Conservation (phyloP, 2,797 vertebrate species). For the Tadarida brasiliensis region DNA sequence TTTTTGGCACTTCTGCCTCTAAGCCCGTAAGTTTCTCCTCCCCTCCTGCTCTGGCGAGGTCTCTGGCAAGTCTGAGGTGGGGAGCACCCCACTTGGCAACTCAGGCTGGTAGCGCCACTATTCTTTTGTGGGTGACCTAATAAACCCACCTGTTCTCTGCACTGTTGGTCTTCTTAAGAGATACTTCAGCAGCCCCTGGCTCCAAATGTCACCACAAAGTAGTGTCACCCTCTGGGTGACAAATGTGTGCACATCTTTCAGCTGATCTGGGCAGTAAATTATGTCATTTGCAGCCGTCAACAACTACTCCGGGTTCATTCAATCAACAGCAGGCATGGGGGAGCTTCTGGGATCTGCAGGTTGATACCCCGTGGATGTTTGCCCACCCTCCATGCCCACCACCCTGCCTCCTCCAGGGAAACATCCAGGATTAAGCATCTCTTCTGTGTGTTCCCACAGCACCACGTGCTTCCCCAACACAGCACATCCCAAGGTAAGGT, state of each 20-base stretch:
- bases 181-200: neutral
- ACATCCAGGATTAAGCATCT: neutral
- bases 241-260: neutral
- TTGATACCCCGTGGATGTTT: neutral
- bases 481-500: neutral
- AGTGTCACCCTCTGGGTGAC: neutral
- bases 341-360: neutral
- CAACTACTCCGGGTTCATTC: neutral
- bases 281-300: neutral
- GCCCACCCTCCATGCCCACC: no score
- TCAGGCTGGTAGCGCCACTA: accelerated
- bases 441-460: neutral
- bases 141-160: neutral
- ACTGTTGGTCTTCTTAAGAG: neutral
- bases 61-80: neutral
- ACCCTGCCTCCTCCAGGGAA: no score
- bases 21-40: neutral
- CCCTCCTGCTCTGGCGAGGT: neutral
- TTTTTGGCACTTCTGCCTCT: neutral
- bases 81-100: neutral
- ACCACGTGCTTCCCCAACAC: neutral
- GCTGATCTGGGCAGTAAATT: neutral
- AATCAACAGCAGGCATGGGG: neutral
- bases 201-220: neutral
- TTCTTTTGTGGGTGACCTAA: neutral